Evolutionary conservation across 2,797 vertebrate species (phyloP), one percentile per base, ranked within the genome.

Genomic region (Danio choprae): DNA sequence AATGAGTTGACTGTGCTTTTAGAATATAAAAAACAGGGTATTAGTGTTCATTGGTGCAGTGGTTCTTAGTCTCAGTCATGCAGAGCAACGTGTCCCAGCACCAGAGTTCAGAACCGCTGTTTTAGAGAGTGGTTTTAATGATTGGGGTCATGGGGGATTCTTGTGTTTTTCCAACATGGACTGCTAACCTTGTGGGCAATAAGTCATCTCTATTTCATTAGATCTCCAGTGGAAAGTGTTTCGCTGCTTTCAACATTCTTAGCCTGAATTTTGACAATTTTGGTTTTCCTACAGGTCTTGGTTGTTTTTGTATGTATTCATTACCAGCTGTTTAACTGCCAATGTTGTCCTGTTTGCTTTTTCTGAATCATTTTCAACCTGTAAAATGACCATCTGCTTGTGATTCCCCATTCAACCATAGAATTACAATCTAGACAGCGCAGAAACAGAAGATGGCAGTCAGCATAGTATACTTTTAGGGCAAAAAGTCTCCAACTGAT

Each of bases 361-460:
- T 69, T n/a, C 67, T 51, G 6, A 29, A 69, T 69, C n/a, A 51
- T 38, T n/a, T 16, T 38, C 15, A n/a, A 15, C 48, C 29, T 50
- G 22, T 51, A 48, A 69, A 51, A 15, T 11, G 29, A 18, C 22
- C 29, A 69, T 69, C 67, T 69, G 43, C 12, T 67, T 29, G 29
- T 40, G 29, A 18, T 53, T 69, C 67, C 29, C 53, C 16, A 12
- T 51, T 69, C 29, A 69, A 69, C 51, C 67, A 51, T 38, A 29
- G 15, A 15, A 2, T 69, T 53, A 53, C 29, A 69, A 69, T 69
- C 10, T 53, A 53, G 48, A 9, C 48, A 51, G 29, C 16, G 53
- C 18, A 10, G 15, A 53, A 53, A 69, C 5, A 51, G 36, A 29
- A 9, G 10, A 69, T 12, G 48, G 48, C 10, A 36, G 10, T 53